Evolutionary conservation across 1,140 invertebrate genomes (phyloP), one percentile per base, ranked within the genome.

Genomic region (Antheraea pernyi): DNA sequence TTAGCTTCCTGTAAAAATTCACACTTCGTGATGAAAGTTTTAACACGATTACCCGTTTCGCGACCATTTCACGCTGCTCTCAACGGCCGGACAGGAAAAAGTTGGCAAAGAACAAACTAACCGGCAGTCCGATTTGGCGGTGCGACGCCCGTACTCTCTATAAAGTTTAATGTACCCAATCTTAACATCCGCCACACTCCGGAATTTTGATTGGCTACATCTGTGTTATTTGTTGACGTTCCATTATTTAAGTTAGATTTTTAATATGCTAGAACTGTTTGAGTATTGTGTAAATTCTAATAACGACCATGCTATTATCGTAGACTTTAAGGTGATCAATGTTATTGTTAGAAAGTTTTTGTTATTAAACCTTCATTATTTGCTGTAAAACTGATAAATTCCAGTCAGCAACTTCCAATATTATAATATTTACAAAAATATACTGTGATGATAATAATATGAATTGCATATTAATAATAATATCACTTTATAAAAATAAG

Each of bases 41-140:
- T 91, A 89, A 89, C 86, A 87, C 85, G 87, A 91, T 91, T 89
- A 89, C 86, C 84, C 84, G 82, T 81, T 86, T 84, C 80, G 74
- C 78, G 76, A 81, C 80, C 82, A 84, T 88, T 89, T 80, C 76
- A 73, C 81, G 73, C 76, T 78, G 80, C 82, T 81, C 83, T 80
- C 80, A 77, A 78, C 76, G 79, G 78, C 79, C 81, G 85, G 81
- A 83, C 80, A 85, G 83, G 78, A 89, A 89, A 91, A 91, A 91
- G 85, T 89, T 91, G 86, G 83, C 85, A 86, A 88, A 88, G 86
- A 87, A 89, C 85, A 89, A 91, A 89, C 86, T 89, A 88, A 85
- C 84, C 85, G 82, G 82, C 84, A 86, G 79, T 87, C 83, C 86
- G 88, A 87, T 89, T 86, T 88, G 85, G 84, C 83, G 79, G 83